Base-by-base conservation (phyloP, 2,797 vertebrate genomes). In the Trichosurus vulpecula region DNA sequence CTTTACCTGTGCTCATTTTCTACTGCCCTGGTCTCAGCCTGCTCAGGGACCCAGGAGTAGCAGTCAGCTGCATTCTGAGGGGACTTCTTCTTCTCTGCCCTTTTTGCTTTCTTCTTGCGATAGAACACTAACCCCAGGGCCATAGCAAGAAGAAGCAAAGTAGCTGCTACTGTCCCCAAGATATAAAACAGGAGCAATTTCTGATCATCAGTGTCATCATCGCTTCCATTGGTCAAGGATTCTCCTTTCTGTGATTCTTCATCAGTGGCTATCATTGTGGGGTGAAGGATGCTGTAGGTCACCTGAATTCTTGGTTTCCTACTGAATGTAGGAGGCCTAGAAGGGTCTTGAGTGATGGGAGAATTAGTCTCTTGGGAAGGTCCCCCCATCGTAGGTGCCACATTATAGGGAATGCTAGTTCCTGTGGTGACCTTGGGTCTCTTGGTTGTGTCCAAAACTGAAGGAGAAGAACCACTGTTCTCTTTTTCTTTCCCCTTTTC, bases 11-110 rank as follows among this genome's bases (percentile, higher is more conserved):
- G 97, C 66, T 98, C 97, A n/a, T 98, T 89, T n/a, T 98, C 98
- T 1, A 2, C 54, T 90, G 97, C 96, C 0, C 56, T 94, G 94
- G 93, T 66, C 94, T 98, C 98, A 0, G 97, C 90, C 81, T 97
- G 93, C 95, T 98, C 98, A 0, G 98, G 98, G 92, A 98, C 98
- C 98, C 98, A 99, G 96, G 98, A 97, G 58, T 99, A 99, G 94
- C 97, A 98, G 53, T 99, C 98, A 0, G 98, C 95, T 0, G 98
- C 97, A 0, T 3, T 98, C 95, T 97, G 98, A n/a, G 96, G 93
- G 6, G 97, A 93, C 2, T 93, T 95, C 94, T 98, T 98, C 25
- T 97, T 96, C 93, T 96, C 93, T 27, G 95, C 94, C 92, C 9
- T 91, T 74, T 55, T 97, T 58, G 98, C 97, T 6, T 95, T 98